Evolutionary conservation across 2,797 vertebrate genomes (phyloP), one percentile per base, ranked within the genome.

Genomic region (Eremophila alpestris): DNA sequence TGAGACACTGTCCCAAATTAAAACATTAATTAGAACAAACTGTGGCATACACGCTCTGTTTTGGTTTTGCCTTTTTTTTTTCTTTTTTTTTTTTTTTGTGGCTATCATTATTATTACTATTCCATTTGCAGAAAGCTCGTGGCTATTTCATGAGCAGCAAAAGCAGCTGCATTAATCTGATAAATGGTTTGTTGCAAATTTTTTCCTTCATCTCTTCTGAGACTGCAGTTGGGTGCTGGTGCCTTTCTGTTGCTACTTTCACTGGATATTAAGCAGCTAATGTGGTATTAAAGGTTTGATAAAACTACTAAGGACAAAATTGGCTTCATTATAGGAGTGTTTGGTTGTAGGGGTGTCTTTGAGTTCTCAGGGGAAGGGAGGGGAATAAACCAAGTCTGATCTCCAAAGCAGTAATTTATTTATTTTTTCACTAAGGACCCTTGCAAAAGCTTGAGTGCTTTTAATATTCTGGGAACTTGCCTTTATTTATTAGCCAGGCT

Each of bases 401-500:
- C 89, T 80, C 93, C 77, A 65, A 58, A 75, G 85, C 54, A 73
- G 85, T 34, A 74, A 84, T 92, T 92, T 92, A 63, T 93, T 94
- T 93, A 48, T 83, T 93, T 94, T 94, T 91, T 59, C 63, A 67
- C 80, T 32, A 51, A 90, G 82, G 70, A 85, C 77, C 51, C 30
- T 68, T 71, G 76, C 70, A 74, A 91, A 90, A 87, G 68, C 67
- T 77, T 43, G 65, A 87, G 76, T 74, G 46, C 83, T 94, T 94
- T 97, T 97, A 97, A 95, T 97, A 97, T 97, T 95, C 93, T 62
- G 78, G 60, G 84, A 96, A 91, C 75, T 93, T 85, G 86, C n/a
- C 91, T 97, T 95, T 97, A 96, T 97, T 97, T 97, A 90, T 97
- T 95, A 95, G 83, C 65, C 65, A 83, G 83, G 38, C 84, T 95